Evolutionary conservation across 2,113 vertebrate species (phyloP).

Genomic region (Salvator merianae): DNA sequence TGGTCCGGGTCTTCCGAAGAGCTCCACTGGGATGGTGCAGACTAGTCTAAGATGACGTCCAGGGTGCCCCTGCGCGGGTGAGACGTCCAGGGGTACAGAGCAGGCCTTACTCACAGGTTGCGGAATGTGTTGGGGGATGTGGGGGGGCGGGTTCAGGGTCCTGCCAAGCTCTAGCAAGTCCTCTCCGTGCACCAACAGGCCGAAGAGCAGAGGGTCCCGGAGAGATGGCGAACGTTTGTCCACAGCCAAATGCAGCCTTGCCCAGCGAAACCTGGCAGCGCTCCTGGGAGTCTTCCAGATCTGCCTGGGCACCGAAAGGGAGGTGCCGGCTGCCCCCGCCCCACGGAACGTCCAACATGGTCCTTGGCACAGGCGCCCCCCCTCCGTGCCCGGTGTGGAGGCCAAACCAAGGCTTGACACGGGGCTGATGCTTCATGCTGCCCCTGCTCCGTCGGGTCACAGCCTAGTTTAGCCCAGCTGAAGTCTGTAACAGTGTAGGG

Average conservation of each 20-base stretch:
- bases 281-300: neutral
- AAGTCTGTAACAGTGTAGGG: neutral
- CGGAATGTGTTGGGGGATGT: neutral
- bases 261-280: neutral
- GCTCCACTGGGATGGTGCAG: neutral
- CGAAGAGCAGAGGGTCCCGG: neutral
- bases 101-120: accelerated
- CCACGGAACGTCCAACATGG: neutral
- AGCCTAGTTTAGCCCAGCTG: neutral
- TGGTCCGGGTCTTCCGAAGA: neutral
- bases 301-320: neutral
- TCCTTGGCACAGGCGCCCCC: neutral
- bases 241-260: neutral
- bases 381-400: neutral
- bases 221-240: neutral
- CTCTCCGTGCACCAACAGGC: neutral
- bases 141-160: accelerated
- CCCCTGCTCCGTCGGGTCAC: neutral
- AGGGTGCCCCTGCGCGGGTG: neutral
- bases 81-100: neutral
- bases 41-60: neutral
- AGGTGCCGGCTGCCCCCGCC: neutral
- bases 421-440: neutral
- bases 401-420: neutral
- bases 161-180: neutral